phyloP scores from a whole-genome alignment of 2,797 vertebrate species.

The Pipistrellus pipistrellus region DNA sequence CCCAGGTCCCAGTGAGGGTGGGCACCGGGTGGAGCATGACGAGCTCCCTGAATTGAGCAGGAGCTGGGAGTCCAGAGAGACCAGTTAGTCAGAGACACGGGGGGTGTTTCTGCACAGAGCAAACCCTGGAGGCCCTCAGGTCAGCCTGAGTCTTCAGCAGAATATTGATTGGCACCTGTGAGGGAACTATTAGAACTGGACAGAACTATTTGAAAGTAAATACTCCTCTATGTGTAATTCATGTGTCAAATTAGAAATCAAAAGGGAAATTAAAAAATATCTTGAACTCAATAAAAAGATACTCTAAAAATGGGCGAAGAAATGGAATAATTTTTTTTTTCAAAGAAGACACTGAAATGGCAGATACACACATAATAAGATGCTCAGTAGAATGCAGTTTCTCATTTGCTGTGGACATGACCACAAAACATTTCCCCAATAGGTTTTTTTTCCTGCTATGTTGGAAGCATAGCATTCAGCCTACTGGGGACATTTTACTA shows the following conservation, averaged over 20 bases:
- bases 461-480: conserved; percentile 65
- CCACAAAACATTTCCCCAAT: conserved; percentile 83
- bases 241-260: background rate
- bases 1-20: background rate
- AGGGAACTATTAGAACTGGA: background rate
- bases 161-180: background rate
- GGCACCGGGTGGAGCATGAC: background rate
- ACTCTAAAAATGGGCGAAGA: background rate
- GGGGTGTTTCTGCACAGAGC: background rate
- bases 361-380: background rate
- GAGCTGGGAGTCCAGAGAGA: background rate
- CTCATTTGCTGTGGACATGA: no score
- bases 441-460: conserved; percentile 75
- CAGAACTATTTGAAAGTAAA: conserved; percentile 1
- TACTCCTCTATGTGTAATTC: background rate
- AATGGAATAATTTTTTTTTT: background rate
- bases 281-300: background rate
- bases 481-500: conserved; percentile 85
- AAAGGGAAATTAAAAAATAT: background rate
- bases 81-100: background rate
- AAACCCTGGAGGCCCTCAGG: background rate
- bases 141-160: background rate
- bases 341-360: background rate
- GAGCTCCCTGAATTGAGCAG: background rate
- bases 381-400: no score